Conservation (phyloP, 2,888 invertebrate species). For the Lycia hirtaria region DNA sequence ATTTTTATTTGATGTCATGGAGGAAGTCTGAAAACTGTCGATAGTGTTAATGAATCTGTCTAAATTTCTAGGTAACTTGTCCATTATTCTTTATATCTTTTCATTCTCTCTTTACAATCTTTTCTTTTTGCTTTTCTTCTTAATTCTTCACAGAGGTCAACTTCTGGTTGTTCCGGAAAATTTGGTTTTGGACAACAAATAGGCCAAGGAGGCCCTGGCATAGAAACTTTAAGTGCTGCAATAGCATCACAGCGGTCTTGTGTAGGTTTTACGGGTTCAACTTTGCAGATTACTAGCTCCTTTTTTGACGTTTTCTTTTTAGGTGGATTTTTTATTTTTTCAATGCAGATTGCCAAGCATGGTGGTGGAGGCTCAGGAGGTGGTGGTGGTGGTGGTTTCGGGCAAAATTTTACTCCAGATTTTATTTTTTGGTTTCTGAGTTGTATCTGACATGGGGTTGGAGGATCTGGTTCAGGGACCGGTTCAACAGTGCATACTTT, state of each 20-base stretch:
- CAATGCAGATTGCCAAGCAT: conserved; percentile 63
- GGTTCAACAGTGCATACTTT: conserved; percentile 60
- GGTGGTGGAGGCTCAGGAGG: conserved; percentile 45
- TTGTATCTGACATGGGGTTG: conserved; percentile 57
- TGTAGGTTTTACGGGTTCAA: conserved; percentile 51
- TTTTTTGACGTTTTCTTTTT: conserved; percentile 30
- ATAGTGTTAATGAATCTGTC: conserved; percentile 19
- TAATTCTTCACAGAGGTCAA: conserved; percentile 60
- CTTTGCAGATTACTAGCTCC: conserved; percentile 51
- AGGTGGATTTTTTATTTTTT: conserved; percentile 64
- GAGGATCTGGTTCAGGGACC: conserved; percentile 52
- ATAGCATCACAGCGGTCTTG: conserved; percentile 59
- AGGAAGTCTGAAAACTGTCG: conserved; percentile 31
- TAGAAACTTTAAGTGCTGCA: conserved; percentile 38
- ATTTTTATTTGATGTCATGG: conserved; percentile 46
- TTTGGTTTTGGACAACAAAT: conserved; percentile 55
- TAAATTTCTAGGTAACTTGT: conserved; percentile 21
- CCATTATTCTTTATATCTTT: conserved; percentile 53
- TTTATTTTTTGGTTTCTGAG: conserved; percentile 51
- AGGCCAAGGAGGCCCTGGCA: conserved; percentile 53
- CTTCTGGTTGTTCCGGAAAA: conserved; percentile 51
- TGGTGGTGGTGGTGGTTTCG: conserved; percentile 51
- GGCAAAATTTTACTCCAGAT: conserved; percentile 62
- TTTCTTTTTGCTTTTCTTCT: conserved; percentile 43
- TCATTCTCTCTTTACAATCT: conserved; percentile 59